Evolutionary conservation across 2,797 vertebrate species (phyloP), one percentile per base, ranked within the genome.

Genomic region (Rhincodon typus): DNA sequence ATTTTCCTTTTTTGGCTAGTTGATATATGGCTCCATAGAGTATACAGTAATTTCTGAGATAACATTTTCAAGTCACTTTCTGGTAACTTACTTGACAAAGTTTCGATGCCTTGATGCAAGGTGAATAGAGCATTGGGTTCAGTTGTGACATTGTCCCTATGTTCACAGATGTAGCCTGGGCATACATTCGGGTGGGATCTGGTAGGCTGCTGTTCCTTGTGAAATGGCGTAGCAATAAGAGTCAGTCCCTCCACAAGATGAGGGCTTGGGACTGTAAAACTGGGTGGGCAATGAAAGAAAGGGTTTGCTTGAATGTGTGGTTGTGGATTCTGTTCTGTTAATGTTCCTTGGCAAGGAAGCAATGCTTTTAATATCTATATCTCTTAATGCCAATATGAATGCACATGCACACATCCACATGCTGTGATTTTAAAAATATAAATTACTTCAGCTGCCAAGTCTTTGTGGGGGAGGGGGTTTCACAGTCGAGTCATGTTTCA

Each of bases 401-500:
- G 19, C 67, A 69, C 67, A 69, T 4, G 4, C 67, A 69, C 67
- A 77, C 72, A 77, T 34, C 23, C 82, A 84, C 38, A 46, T 23
- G 25, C 19, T 42, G 38, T 46, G 21, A 93, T 42, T 93, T 93
- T 69, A 25, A 93, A 93, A 93, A 69, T 91, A 38, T 67, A 90
- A 69, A 62, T 34, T 90, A 5, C 87, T 90, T 62, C 34, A 62
- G 30, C 87, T 90, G 53, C 53, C 53, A 62, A n/a, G 87, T 93
- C 34, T 38, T 21, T 69, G 17, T 7, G 79, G 79, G 21, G 34
- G 62, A 66, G 1, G n/a, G 62, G 38, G 66, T 34, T 67, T 42
- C 90, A 10, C 19, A 34, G n/a, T 93, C n/a, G 42, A 34, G 90
- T 93, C 90, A 69, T 67, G 19, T 93, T 93, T 93, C 62, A 93